These are phyloP conservation scores for Palythoa caribaeorum DNA, from an alignment of 92 coral and sea anemone species.

Conservation along the genomic window DNA sequence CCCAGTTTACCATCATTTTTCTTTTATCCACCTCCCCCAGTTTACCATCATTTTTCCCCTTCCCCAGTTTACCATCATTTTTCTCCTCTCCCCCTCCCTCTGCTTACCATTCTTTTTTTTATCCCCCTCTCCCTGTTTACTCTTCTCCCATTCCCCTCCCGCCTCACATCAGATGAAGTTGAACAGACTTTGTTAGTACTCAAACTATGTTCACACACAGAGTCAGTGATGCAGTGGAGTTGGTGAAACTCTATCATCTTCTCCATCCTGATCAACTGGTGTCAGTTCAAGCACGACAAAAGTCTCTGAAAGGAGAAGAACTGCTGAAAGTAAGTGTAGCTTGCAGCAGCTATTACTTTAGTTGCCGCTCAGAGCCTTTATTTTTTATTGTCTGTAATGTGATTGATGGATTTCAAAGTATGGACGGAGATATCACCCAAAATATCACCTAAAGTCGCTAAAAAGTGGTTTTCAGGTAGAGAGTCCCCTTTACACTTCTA, in stretches of 20 bases:
- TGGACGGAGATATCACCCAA: too few species aligned
- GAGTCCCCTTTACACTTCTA: too few species aligned
- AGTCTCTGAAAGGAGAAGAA: conserved; percentile 69
- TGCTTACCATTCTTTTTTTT: background rate
- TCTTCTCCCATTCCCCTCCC: background rate
- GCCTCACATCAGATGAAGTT: background rate
- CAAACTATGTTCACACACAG: conserved; percentile 32
- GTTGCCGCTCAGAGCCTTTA: background rate
- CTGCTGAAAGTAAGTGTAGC: conserved; percentile 70
- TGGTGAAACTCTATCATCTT: conserved; percentile 78
- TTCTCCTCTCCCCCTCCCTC: too few species aligned
- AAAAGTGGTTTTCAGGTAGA: too few species aligned
- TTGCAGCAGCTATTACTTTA: background rate
- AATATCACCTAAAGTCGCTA: too few species aligned
- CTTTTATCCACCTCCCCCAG: too few species aligned
- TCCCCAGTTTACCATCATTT: too few species aligned
- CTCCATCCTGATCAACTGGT: conserved; percentile 77
- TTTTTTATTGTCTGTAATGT: too few species aligned
- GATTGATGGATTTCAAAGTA: too few species aligned
- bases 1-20: too few species aligned
- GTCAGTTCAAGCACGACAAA: conserved; percentile 64
- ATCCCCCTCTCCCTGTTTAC: background rate
- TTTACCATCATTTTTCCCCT: too few species aligned
- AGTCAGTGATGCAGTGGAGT: conserved; percentile 79
- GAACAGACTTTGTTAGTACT: background rate